These are phyloP conservation scores for Antrozous pallidus DNA, from an alignment of 2,797 vertebrate genomes.

Conservation along the genomic window DNA sequence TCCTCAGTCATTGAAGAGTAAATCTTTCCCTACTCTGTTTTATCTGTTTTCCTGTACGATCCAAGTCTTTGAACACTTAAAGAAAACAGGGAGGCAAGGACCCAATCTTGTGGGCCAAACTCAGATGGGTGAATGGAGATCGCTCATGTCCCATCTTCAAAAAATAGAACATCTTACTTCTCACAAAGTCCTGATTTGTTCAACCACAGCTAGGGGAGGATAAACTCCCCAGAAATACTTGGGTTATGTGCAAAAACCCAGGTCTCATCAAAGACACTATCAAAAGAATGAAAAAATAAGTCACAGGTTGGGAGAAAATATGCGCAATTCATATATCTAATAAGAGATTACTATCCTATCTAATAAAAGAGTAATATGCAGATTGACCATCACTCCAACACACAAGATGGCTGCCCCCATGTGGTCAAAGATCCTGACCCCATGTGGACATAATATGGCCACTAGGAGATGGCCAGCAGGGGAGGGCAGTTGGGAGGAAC, in stretches of 20 bases:
- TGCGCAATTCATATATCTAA: background rate
- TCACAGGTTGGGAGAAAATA: background rate
- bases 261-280: background rate
- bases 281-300: background rate
- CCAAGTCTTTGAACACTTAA: background rate
- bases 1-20: background rate
- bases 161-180: background rate
- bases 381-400: too few relatives aligned
- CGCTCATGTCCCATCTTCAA: background rate
- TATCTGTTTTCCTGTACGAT: background rate
- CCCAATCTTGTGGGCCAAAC: background rate
- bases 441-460: too few relatives aligned
- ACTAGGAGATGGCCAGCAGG: too few relatives aligned
- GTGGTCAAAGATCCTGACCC: too few relatives aligned
- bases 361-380: too few relatives aligned
- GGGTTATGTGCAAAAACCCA: background rate
- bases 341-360: background rate
- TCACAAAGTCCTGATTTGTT: background rate
- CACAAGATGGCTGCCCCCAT: too few relatives aligned
- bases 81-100: background rate
- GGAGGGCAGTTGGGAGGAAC: too few relatives aligned
- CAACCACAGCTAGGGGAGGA: background rate
- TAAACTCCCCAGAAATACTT: background rate
- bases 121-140: background rate
- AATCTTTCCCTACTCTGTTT: background rate